phyloP scores from a whole-genome alignment of 2,797 vertebrate genomes.

The Acrossocheilus wenchowensis region DNA sequence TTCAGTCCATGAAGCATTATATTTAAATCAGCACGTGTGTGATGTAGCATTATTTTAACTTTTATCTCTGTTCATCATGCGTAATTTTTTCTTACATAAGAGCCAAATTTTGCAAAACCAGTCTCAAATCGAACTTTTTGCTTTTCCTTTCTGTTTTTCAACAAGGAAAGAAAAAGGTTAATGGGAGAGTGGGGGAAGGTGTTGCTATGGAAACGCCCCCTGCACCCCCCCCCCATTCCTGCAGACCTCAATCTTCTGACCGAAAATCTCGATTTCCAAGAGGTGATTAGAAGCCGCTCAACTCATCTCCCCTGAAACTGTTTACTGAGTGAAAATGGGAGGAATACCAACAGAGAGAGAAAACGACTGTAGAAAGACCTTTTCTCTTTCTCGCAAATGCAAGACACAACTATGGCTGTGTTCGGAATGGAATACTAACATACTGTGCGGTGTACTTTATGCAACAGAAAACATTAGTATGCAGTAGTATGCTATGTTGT shows the following conservation, averaged over 20 bases:
- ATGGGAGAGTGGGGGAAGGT: neutral
- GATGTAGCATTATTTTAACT: neutral
- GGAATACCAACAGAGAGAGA: constrained; percentile 16
- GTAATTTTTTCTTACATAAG: neutral
- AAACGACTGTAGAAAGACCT: neutral
- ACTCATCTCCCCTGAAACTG: constrained; percentile 36
- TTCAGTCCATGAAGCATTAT: neutral
- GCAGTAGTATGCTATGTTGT: neutral
- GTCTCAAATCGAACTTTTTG: neutral
- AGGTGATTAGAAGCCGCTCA: constrained; percentile 47
- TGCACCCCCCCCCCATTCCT: neutral
- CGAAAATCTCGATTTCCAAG: constrained; percentile 51
- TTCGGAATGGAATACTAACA: neutral
- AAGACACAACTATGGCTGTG: neutral
- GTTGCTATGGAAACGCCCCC: constrained; percentile 34
- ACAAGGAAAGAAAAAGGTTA: constrained; percentile 17
- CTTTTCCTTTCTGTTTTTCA: neutral
- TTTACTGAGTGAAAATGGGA: constrained; percentile 32
- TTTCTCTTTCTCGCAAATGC: constrained; percentile 9
- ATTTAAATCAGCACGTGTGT: neutral
- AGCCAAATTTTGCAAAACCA: neutral
- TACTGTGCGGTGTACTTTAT: neutral
- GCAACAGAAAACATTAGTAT: neutral
- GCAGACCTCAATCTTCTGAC: constrained; percentile 50
- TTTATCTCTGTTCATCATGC: neutral